Conservation (phyloP, 2,113 vertebrate species). For the Atrichornis clamosus region DNA sequence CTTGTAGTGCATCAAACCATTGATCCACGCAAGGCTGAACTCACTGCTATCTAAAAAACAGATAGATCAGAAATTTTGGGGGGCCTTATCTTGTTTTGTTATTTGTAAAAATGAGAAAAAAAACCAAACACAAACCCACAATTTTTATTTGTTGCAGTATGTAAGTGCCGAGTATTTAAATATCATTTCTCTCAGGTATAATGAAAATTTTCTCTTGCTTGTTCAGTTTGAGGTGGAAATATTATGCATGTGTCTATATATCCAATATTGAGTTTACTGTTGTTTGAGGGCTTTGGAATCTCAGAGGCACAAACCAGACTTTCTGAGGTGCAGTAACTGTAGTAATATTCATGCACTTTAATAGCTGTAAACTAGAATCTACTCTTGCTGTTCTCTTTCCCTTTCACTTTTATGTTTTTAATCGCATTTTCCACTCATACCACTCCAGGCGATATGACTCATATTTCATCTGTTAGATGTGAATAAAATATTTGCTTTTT, state of each 20-base stretch:
- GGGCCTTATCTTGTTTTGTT: background rate
- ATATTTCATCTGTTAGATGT: slow-evolving; percentile 41
- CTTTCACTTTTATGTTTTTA: slow-evolving; percentile 52
- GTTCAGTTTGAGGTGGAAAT: background rate
- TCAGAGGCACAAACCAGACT: slow-evolving; percentile 14
- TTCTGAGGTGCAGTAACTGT: slow-evolving; percentile 21
- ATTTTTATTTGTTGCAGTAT: background rate
- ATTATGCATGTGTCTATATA: background rate
- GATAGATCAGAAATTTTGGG: background rate
- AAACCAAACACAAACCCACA: background rate
- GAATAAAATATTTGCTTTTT: slow-evolving; percentile 45
- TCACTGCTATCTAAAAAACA: background rate
- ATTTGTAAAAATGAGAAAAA: background rate
- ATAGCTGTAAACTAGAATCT: slow-evolving; percentile 25
- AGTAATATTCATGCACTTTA: slow-evolving; percentile 31
- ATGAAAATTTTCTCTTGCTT: slow-evolving; percentile 1
- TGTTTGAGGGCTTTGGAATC: slow-evolving; percentile 45
- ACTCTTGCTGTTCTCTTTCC: slow-evolving; percentile 7
- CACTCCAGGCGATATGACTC: slow-evolving; percentile 17
- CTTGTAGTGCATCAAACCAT: background rate
- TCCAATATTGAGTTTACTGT: background rate
- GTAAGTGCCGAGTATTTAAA: background rate
- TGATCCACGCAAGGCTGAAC: background rate
- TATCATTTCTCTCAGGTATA: background rate
- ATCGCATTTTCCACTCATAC: slow-evolving; percentile 16